Conservation (phyloP, 1,140 invertebrate genomes). For the Paraescarpia echinospica region DNA sequence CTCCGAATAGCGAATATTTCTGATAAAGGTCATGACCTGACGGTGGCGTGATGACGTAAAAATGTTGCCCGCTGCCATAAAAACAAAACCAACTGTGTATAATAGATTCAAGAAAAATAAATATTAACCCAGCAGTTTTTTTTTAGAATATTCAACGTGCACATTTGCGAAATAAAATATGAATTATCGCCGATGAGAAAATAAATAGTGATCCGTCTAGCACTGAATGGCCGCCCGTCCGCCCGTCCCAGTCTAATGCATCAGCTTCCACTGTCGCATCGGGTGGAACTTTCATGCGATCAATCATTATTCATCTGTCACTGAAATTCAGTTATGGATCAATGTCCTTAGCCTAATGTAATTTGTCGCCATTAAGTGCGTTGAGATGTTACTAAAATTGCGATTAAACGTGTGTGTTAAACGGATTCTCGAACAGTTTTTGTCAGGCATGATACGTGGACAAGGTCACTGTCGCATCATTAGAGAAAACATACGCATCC, state of each 20-base stretch:
- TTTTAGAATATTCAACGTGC: too few relatives aligned
- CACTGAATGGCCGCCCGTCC: not conserved
- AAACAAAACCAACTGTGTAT: too few relatives aligned
- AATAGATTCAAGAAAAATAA: too few relatives aligned
- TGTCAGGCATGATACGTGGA: not conserved
- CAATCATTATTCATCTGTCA: not conserved
- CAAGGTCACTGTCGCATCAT: not conserved
- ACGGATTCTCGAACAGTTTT: not conserved
- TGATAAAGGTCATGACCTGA: too few relatives aligned
- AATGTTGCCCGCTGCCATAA: too few relatives aligned
- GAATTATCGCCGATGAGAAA: too few relatives aligned
- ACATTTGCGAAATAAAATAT: too few relatives aligned
- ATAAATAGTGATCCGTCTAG: too few relatives aligned
- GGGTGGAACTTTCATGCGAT: not conserved
- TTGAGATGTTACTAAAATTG: not conserved
- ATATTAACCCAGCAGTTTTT: too few relatives aligned
- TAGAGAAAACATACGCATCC: not conserved
- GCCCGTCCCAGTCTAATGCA: not conserved
- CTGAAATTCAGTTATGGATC: not conserved
- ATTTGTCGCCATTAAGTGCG: not conserved
- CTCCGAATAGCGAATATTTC: too few relatives aligned
- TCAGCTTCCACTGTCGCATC: not conserved
- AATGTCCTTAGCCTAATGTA: not conserved
- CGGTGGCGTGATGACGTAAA: too few relatives aligned
- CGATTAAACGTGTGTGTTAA: slow-evolving; percentile 1